phyloP scores from a whole-genome alignment of 2,113 vertebrate genomes.

The Dasyprocta punctata region DNA sequence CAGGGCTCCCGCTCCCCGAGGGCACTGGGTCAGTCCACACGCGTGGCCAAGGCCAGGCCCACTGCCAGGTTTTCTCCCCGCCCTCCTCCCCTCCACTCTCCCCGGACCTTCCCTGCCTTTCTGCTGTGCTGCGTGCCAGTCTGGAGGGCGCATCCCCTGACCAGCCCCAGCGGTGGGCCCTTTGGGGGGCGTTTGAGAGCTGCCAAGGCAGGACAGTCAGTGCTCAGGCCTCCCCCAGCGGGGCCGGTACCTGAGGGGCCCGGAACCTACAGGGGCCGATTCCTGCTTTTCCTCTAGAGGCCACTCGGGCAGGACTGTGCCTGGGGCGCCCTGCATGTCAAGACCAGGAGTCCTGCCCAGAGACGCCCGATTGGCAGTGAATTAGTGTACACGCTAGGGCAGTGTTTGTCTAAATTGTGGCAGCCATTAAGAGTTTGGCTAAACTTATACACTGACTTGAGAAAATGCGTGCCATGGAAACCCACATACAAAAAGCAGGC shows the following conservation, averaged over 20 bases:
- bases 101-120: background rate
- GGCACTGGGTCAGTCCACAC: background rate
- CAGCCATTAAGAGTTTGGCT: background rate
- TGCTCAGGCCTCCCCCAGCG: fast-evolving
- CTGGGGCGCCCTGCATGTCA: fast-evolving
- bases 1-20: background rate
- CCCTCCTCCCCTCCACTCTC: no score
- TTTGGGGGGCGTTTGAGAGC: background rate
- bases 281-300: background rate
- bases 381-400: background rate
- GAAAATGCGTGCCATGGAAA: background rate
- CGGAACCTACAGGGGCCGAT: background rate
- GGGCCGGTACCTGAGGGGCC: background rate
- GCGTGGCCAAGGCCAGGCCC: no score
- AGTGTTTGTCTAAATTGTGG: background rate
- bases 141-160: background rate
- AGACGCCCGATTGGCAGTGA: background rate
- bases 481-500: background rate
- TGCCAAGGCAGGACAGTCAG: background rate
- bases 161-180: background rate
- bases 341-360: background rate
- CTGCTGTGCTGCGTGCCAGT: background rate
- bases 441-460: background rate
- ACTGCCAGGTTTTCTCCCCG: background rate
- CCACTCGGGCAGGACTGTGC: fast-evolving